Evolutionary conservation across 2,113 vertebrate genomes (phyloP).

Genomic region (Podarcis cretensis): DNA sequence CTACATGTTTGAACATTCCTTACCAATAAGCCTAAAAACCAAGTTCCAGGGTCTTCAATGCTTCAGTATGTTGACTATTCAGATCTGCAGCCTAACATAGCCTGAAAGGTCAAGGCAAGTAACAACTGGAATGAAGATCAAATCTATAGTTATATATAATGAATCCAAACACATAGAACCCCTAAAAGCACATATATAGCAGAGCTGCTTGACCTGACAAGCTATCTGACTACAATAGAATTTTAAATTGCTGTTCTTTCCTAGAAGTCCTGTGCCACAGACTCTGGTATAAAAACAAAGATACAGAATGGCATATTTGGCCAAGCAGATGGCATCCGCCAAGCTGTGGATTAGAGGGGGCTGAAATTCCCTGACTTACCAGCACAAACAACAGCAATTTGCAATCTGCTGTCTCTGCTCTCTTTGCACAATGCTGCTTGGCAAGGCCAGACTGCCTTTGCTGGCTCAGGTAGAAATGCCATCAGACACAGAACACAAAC

Average conservation of each 20-base stretch:
- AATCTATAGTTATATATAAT: background rate
- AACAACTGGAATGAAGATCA: background rate
- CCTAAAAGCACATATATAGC: background rate
- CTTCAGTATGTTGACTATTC: background rate
- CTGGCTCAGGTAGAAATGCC: conserved; percentile 16
- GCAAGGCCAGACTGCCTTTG: conserved; percentile 12
- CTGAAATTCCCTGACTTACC: background rate
- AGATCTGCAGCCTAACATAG: background rate
- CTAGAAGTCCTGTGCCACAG: background rate
- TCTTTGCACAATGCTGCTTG: background rate
- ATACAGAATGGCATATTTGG: background rate
- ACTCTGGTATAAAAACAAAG: background rate
- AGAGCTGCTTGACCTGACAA: background rate
- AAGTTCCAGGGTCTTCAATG: background rate
- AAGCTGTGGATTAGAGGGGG: background rate
- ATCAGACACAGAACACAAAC: background rate
- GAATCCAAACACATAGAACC: background rate
- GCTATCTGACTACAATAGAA: background rate
- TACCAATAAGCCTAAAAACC: too few relatives aligned
- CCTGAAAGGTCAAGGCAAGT: background rate
- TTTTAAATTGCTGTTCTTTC: background rate
- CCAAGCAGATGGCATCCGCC: accelerated
- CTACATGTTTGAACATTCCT: background rate
- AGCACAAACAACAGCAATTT: background rate
- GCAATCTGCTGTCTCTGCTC: conserved; percentile 29